Evolutionary conservation across 2,113 vertebrate species (phyloP).

Genomic region (Pedionomus torquatus): DNA sequence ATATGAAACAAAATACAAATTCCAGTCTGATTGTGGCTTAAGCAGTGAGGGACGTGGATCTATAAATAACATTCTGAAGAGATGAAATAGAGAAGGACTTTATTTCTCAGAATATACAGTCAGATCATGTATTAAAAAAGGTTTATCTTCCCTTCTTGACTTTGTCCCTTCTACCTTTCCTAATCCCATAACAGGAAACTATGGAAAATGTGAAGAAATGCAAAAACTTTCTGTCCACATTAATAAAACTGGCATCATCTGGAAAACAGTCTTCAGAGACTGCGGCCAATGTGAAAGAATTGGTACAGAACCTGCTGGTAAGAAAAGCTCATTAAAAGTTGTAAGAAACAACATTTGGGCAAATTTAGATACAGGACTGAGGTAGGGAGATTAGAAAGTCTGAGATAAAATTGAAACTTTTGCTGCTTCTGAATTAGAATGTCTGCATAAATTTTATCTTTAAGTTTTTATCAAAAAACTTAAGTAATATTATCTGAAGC

Average conservation of each 20-base stretch:
- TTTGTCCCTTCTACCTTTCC: not conserved
- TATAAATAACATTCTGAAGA: not conserved
- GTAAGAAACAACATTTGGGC: not conserved
- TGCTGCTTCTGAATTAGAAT: not conserved
- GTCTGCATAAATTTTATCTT: not conserved
- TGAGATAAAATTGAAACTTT: not conserved
- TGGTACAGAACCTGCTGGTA: conserved; percentile 95
- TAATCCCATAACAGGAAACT: conserved; percentile 81
- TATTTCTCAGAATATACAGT: fast-evolving
- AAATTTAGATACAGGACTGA: not conserved
- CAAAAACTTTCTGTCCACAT: conserved; percentile 95
- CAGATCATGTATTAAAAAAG: not conserved
- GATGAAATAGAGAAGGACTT: not conserved
- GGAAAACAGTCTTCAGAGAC: conserved; percentile 94
- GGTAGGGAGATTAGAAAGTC: not conserved
- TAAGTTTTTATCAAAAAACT: not conserved
- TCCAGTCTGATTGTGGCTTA: not conserved
- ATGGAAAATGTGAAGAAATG: conserved; percentile 99
- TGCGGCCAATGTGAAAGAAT: conserved; percentile 90
- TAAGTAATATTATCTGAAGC: not conserved
- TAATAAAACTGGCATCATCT: conserved; percentile 96
- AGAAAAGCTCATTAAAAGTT: conserved; percentile 55
- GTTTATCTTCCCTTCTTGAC: not conserved
- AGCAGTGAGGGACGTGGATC: fast-evolving
- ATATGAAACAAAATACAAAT: not conserved